Percentiles rank a stretch among this genome's conserved stretches.
Evolutionary conservation across 2,797 vertebrate genomes (phyloP).

Genomic region (Gephyroberyx darwinii): DNA sequence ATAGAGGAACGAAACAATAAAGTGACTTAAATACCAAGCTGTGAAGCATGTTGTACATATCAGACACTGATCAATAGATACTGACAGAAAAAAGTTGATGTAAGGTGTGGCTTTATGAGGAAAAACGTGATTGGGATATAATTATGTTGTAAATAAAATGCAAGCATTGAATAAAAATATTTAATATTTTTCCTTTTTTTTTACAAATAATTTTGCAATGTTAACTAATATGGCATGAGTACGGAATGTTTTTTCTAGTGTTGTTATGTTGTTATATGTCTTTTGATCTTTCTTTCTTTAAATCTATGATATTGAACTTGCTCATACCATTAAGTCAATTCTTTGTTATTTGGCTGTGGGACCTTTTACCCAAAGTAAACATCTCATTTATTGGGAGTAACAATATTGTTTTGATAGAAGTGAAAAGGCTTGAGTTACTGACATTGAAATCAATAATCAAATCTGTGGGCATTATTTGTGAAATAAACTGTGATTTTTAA

Average conservation of each 20-base stretch:
- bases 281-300: not conserved
- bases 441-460: not conserved
- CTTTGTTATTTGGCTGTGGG: slow-evolving; percentile 14
- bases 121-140: not conserved
- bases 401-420: slow-evolving; percentile 4
- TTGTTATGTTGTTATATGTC: not conserved
- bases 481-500: slow-evolving; percentile 67
- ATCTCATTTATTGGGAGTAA: slow-evolving; percentile 12
- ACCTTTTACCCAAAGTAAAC: slow-evolving; percentile 3
- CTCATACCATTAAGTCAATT: slow-evolving; percentile 3
- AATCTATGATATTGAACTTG: slow-evolving; percentile 20
- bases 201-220: slow-evolving; percentile 34
- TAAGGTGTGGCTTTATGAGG: slow-evolving; percentile 1
- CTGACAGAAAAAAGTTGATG: slow-evolving; percentile 1
- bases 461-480: slow-evolving; percentile 24
- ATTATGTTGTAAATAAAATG: slow-evolving; percentile 42
- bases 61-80: slow-evolving; percentile 21
- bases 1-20: slow-evolving; percentile 12
- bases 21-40: slow-evolving; percentile 53
- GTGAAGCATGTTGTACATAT: slow-evolving; percentile 61
- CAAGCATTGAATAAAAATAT: slow-evolving; percentile 29
- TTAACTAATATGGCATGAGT: slow-evolving; percentile 24
- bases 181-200: slow-evolving; percentile 43
- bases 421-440: slow-evolving; percentile 22
- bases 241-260: slow-evolving; percentile 18